Evolutionary conservation across 2,797 vertebrate species (phyloP), one percentile per base, ranked within the genome.

Genomic region (Lacerta viridis): DNA sequence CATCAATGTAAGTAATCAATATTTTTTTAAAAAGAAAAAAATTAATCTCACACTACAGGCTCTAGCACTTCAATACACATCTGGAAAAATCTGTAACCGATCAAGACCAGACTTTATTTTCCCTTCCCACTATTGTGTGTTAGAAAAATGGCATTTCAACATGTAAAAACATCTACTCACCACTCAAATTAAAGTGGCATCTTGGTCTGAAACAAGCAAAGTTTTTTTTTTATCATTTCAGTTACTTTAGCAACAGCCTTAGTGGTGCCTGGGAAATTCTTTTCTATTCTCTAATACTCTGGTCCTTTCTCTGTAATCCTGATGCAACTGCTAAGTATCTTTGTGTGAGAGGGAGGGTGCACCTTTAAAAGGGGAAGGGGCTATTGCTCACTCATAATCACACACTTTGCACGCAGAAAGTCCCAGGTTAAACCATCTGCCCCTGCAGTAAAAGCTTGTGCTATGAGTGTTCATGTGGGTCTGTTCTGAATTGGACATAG

Each of bases 101-200:
- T 33, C 72, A 41, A 46, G 7, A 43, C 1, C 7, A 27, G 39
- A 3, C 50, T 7, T 13, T 71, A 0, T 23, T 81, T 90, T 89
- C 20, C n/a, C 39, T 27, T 69, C 10, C 5, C 64, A 77, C 7
- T 3, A 80, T 36, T 82, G 36, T 1, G 7, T 80, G 89, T 93
- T 80, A 20, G 43, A 86, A 90, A 85, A 80, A 29, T 86, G 43
- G 4, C 0, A n/a, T 91, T 76, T 89, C 78, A 93, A 74, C 36
- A 55, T 83, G 76, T 33, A 83, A 80, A 29, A 77, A 33, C 25
- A 36, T 80, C 75, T 2, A 89, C 36, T 72, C 79, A 91, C 69
- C 33, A 81, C 17, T 76, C 2, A 43, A 88, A 91, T 71, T 39
- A 81, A 92, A 88, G 27, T 10, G 75, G 55, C 25, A 61, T 64